Conservation (phyloP, 1,140 invertebrate species). For the Drosophila kanapiae region DNA sequence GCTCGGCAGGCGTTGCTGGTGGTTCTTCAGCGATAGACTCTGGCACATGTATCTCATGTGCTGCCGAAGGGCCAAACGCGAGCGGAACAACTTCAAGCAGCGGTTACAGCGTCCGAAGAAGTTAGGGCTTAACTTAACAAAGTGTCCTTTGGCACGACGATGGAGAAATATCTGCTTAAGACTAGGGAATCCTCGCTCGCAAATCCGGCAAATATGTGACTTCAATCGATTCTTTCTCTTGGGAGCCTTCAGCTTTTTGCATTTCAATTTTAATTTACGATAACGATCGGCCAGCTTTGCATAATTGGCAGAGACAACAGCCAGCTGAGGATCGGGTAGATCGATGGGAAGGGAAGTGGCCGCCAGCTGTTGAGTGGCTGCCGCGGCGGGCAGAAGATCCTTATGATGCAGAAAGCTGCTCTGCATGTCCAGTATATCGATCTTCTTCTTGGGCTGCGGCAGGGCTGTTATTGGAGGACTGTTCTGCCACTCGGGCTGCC, state of each 20-base stretch:
- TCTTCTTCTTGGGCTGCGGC: constrained; percentile 57
- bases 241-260: constrained; percentile 19
- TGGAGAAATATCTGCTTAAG: constrained; percentile 49
- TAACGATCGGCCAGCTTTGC: constrained; percentile 59
- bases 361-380: constrained; percentile 22
- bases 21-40: constrained; percentile 62
- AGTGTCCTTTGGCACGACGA: constrained; percentile 41
- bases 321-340: constrained; percentile 18
- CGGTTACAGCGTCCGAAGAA: constrained; percentile 62
- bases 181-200: constrained; percentile 36
- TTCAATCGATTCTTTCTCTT: neutral
- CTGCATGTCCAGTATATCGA: constrained; percentile 77
- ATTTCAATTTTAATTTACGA: constrained; percentile 54
- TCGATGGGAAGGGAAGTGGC: neutral
- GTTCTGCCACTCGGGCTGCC: constrained; percentile 66
- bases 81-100: constrained; percentile 59
- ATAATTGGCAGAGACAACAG: constrained; percentile 32
- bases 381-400: constrained; percentile 43
- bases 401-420: constrained; percentile 72
- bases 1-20: constrained; percentile 55
- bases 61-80: constrained; percentile 62
- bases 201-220: constrained; percentile 37
- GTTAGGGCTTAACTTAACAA: constrained; percentile 20
- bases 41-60: constrained; percentile 79
- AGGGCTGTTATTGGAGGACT: constrained; percentile 14